Conservation (phyloP, 2,797 vertebrate species). For the Benthosema pterotum region DNA sequence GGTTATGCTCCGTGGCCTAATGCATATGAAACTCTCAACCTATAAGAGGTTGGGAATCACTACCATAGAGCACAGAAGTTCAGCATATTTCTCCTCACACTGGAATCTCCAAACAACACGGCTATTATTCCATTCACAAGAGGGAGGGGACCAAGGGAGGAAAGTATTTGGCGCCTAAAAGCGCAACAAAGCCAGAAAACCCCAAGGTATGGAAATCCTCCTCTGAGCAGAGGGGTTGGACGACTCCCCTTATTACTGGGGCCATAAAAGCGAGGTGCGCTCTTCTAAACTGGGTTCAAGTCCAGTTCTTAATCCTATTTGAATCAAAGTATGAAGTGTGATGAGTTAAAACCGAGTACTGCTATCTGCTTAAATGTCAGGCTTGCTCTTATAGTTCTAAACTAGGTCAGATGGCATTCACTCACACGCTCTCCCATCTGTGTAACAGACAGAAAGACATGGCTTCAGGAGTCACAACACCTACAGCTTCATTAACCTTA, state of each 20-base stretch:
- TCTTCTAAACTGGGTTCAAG: conserved; percentile 35
- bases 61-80: no score
- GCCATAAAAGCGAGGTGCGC: conserved; percentile 55
- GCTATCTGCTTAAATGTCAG: no score
- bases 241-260: conserved; percentile 34
- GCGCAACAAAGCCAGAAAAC: conserved; percentile 53
- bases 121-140: conserved; percentile 15
- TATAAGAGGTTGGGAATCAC: no score
- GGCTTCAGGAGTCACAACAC: conserved; percentile 42
- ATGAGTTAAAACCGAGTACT: no score
- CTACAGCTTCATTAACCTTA: conserved; percentile 50
- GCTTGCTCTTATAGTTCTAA: no score
- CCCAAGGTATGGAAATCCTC: conserved; percentile 50
- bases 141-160: conserved; percentile 27
- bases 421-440: conserved; percentile 38
- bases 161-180: conserved; percentile 17
- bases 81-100: conserved; percentile 12
- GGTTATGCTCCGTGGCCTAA: no score
- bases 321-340: no score
- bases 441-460: conserved; percentile 35
- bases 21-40: no score
- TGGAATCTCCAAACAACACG: conserved; percentile 26
- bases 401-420: conserved; percentile 74
- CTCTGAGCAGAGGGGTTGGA: conserved; percentile 46
- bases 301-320: no score